These are phyloP conservation scores for Ridgeia piscesae DNA, from an alignment of 1,140 invertebrate genomes.

Conservation along the genomic window DNA sequence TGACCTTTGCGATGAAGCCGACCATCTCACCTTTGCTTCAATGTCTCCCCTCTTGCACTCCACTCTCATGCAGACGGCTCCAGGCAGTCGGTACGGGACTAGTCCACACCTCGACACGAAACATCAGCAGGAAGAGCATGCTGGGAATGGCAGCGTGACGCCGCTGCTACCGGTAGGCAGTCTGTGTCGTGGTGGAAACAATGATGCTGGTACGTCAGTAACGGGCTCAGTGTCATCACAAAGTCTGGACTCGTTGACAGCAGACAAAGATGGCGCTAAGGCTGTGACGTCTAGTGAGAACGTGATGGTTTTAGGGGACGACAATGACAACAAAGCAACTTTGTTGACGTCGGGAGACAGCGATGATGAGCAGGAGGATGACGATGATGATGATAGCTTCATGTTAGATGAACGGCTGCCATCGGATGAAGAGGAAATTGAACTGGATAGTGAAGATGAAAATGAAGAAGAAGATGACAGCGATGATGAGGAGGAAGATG, in stretches of 20 bases:
- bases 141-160: not conserved
- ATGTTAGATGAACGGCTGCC: slow-evolving; percentile 4
- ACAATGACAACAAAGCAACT: not conserved
- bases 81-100: not conserved
- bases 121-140: not conserved
- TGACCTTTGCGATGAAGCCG: not conserved
- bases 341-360: not conserved
- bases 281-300: not conserved
- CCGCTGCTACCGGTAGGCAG: not conserved
- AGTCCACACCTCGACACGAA: not conserved
- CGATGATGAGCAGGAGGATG: not conserved
- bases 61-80: not conserved
- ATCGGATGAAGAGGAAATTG: slow-evolving; percentile 16
- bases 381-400: not conserved
- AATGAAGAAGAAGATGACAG: not conserved
- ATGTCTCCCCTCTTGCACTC: not conserved
- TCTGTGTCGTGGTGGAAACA: not conserved
- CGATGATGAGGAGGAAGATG: not conserved
- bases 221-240: not conserved
- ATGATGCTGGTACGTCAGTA: not conserved
- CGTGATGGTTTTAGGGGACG: not conserved
- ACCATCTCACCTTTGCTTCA: not conserved
- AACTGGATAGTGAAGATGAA: slow-evolving; percentile 9
- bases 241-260: not conserved
- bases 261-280: not conserved